These are phyloP conservation scores for Pollenia amentaria DNA, from an alignment of 2,888 invertebrate species.

Conservation along the genomic window DNA sequence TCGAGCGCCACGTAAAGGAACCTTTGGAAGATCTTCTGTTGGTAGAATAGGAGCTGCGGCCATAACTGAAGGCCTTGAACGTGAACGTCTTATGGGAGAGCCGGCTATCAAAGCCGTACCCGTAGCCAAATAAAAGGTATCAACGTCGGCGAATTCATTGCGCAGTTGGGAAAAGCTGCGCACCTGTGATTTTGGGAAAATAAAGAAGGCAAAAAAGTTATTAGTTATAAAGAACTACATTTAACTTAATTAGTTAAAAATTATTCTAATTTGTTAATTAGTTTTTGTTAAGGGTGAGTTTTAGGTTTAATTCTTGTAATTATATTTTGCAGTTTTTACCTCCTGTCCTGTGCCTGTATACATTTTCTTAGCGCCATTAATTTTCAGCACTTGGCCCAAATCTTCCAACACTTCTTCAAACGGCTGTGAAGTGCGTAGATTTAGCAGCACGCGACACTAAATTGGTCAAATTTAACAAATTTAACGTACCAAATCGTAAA, in stretches of 20 bases:
- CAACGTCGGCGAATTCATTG: slow-evolving; percentile 95
- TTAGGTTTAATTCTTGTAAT: slow-evolving; percentile 3
- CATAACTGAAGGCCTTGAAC: slow-evolving; percentile 87
- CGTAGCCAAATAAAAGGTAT: slow-evolving; percentile 92
- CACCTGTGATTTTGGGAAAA: slow-evolving; percentile 86
- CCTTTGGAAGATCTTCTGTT: slow-evolving; percentile 83
- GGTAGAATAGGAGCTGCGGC: slow-evolving; percentile 84
- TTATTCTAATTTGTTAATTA: slow-evolving; percentile 11
- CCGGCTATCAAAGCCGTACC: slow-evolving; percentile 84
- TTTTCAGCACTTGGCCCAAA: slow-evolving; percentile 95
- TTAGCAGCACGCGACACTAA: slow-evolving; percentile 95
- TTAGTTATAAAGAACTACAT: background rate
- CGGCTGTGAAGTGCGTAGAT: slow-evolving; percentile 95
- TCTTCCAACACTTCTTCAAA: slow-evolving; percentile 97
- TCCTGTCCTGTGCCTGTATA: slow-evolving; percentile 96
- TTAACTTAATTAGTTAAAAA: background rate
- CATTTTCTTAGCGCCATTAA: slow-evolving; percentile 95
- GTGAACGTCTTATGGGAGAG: slow-evolving; percentile 88
- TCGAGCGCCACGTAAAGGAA: slow-evolving; percentile 85
- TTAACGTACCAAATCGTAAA: background rate
- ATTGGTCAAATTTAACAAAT: slow-evolving; percentile 61
- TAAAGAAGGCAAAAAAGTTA: slow-evolving; percentile 1
- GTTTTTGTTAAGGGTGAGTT: background rate
- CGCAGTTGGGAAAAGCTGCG: slow-evolving; percentile 96
- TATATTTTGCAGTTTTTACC: slow-evolving; percentile 85